Evolutionary conservation across 1,140 invertebrate genomes (phyloP).

Genomic region (Drosophila insularis): DNA sequence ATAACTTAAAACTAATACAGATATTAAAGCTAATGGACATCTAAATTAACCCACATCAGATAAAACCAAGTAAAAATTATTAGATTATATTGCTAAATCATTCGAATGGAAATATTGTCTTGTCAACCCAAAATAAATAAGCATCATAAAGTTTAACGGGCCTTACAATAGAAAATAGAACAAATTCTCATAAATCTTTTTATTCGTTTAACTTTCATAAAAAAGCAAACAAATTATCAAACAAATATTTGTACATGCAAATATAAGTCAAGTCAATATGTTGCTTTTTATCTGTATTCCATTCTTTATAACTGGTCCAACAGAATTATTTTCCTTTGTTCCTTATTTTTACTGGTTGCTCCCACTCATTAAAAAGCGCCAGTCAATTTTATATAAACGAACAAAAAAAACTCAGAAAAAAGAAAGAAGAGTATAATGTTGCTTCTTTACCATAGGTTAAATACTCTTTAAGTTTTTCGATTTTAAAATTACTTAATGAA

Average conservation of each 20-base stretch:
- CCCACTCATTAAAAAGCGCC: conserved; percentile 71
- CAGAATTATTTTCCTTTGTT: conserved; percentile 26
- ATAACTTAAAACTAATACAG: neutral
- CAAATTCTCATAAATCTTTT: conserved; percentile 8
- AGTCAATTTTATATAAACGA: conserved; percentile 71
- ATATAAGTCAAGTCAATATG: conserved; percentile 8
- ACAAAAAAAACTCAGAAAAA: neutral
- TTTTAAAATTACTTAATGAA: too few relatives aligned
- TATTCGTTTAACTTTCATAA: neutral
- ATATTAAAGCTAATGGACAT: neutral
- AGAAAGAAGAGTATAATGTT: neutral
- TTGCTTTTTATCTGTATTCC: conserved; percentile 17
- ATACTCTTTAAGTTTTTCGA: conserved; percentile 14
- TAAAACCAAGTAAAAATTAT: neutral
- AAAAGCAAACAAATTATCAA: conserved; percentile 55
- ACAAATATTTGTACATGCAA: conserved; percentile 21
- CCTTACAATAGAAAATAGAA: neutral
- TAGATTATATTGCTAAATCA: neutral
- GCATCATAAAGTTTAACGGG: neutral
- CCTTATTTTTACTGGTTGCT: conserved; percentile 54
- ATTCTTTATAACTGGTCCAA: conserved; percentile 54
- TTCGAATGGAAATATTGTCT: neutral
- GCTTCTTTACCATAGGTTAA: neutral
- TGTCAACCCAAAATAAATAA: neutral
- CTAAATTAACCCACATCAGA: neutral